Base-by-base conservation (phyloP, 2,797 vertebrate species). In the Ataeniobius toweri region DNA sequence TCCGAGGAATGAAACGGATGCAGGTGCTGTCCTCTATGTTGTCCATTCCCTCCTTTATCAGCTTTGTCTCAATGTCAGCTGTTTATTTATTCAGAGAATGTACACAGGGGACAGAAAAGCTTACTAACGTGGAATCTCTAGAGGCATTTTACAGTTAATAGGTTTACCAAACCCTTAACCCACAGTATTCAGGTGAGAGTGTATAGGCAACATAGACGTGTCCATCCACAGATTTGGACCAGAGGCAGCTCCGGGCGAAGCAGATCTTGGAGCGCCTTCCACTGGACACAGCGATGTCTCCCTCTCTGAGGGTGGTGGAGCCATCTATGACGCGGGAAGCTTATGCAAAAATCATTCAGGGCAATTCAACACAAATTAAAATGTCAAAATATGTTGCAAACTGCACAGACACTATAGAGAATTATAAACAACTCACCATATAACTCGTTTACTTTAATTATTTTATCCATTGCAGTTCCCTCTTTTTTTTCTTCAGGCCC, bases 211-310 rank as follows among this genome's bases (percentile, higher is more conserved):
- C 68, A 39, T 95, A 96, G 82, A 97, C 95, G 9, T 95, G 93
- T 71, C 97, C 97, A 55, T 97, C 95, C 0, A 95, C 95, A 77
- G 97, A 96, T 71, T 94, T 96, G 10, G 95, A 85, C 97, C 97
- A 98, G 36, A 92, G 85, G 89, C 96, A 97, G 2, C 92, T 92
- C 20, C 93, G 94, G 8, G 94, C 94, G 4, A 96, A 96, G 82
- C 96, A 98, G 70, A 83, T 92, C 80, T 93, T 95, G 68, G 95
- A 91, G 76, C 94, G 94, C 46, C 91, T 95, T 50, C 93, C 92
- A 53, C 94, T 89, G 5, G 89, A 94, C 3, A 96, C 96, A 53
- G 94, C 96, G 22, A 97, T 97, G 85, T 97, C 97, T 75, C 96
- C 96, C 75, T 97, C 96, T 82, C 94, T 89, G 72, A 96, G 93